phyloP scores from a whole-genome alignment of 64 coral and sea anemone genomes.

The Montipora sp. region DNA sequence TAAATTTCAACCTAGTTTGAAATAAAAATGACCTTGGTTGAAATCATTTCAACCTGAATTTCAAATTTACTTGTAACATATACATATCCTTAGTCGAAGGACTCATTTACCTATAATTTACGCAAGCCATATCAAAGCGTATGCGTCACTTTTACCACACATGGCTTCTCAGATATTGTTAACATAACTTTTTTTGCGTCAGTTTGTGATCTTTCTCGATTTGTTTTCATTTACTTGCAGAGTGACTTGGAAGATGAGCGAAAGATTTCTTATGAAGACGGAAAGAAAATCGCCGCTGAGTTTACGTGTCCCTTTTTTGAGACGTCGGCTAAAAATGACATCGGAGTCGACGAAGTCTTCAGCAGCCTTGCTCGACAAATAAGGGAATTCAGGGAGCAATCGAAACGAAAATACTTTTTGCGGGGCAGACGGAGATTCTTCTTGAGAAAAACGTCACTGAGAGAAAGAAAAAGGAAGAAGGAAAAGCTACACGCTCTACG shows the following conservation, averaged over 20 bases:
- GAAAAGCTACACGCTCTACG: constrained; percentile 75
- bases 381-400: constrained; percentile 41
- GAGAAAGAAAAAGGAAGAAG: constrained; percentile 74
- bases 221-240: neutral
- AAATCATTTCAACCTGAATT: no score
- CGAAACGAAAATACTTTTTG: constrained; percentile 58
- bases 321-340: constrained; percentile 89
- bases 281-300: constrained; percentile 68
- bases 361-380: constrained; percentile 61
- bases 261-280: constrained; percentile 76
- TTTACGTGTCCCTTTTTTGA: constrained; percentile 82
- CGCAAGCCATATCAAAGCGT: no score
- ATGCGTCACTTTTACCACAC: no score
- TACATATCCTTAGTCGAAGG: no score
- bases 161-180: no score
- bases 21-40: no score
- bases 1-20: no score
- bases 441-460: constrained; percentile 62
- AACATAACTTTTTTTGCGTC: no score
- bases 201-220: no score
- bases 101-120: no score
- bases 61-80: no score
- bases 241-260: constrained; percentile 79
- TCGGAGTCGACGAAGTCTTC: constrained; percentile 82
- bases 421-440: constrained; percentile 76